These are phyloP conservation scores for Byasa hedistus DNA, from an alignment of 2,888 invertebrate genomes.

Conservation along the genomic window DNA sequence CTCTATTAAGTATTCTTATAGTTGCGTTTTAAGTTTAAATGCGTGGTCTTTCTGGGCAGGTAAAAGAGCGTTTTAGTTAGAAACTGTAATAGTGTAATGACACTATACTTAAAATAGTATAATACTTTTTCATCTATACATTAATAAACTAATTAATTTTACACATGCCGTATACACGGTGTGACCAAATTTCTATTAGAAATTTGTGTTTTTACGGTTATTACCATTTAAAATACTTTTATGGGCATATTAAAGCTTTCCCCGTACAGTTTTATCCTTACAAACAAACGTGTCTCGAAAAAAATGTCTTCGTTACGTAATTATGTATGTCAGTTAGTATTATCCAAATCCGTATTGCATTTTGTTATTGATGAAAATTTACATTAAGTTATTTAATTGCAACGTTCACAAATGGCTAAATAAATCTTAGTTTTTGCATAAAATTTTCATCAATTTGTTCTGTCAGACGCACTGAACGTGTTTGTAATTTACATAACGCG, in stretches of 20 bases:
- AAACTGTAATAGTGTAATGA: too few relatives aligned
- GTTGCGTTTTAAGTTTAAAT: background rate
- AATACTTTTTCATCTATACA: too few relatives aligned
- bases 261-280: slow-evolving; percentile 19
- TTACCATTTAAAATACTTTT: slow-evolving; percentile 18
- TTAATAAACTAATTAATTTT: too few relatives aligned
- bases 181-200: slow-evolving; percentile 15
- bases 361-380: background rate
- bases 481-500: slow-evolving; percentile 4
- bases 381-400: background rate
- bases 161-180: too few relatives aligned
- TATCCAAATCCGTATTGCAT: background rate
- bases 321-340: slow-evolving; percentile 10
- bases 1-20: too few relatives aligned
- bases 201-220: slow-evolving; percentile 13
- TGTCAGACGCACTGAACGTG: background rate
- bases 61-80: too few relatives aligned
- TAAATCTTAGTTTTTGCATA: background rate
- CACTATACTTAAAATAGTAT: too few relatives aligned
- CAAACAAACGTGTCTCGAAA: slow-evolving; percentile 13
- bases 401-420: too few relatives aligned
- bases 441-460: background rate
- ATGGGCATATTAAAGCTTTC: slow-evolving; percentile 20
- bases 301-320: slow-evolving; percentile 16
- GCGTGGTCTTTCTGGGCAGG: background rate